Conservation (phyloP, 2,113 vertebrate species). For the Pithys albifrons region DNA sequence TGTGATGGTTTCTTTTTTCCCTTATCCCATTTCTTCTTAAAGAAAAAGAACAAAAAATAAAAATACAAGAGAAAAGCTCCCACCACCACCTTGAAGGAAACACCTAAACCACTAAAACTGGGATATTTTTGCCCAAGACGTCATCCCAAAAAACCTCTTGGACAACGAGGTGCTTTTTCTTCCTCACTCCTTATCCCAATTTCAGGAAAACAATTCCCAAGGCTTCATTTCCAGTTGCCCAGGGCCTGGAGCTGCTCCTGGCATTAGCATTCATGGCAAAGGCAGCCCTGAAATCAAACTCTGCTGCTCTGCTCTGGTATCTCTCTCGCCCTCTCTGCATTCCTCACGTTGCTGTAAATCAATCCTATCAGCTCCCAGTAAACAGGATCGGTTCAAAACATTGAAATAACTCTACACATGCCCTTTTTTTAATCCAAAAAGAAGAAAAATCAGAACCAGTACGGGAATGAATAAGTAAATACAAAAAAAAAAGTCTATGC, state of each 20-base stretch:
- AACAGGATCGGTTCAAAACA: background rate
- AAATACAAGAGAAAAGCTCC: background rate
- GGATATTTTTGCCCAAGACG: background rate
- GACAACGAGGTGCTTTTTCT: accelerated
- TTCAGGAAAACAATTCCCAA: background rate
- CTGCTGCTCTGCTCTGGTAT: background rate
- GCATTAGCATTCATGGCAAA: background rate
- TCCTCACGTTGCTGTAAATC: background rate
- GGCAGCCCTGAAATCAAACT: conserved; percentile 3
- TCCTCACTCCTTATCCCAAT: background rate
- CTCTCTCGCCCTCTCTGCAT: background rate
- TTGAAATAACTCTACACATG: background rate
- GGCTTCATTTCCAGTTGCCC: background rate
- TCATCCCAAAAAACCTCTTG: background rate
- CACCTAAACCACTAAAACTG: background rate
- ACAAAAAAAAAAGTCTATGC: background rate
- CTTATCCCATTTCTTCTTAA: background rate
- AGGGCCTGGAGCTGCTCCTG: background rate
- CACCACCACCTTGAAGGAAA: background rate
- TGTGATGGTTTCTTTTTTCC: background rate
- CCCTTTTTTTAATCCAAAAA: background rate
- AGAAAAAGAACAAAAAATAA: background rate
- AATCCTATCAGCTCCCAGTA: background rate
- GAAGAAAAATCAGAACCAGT: background rate
- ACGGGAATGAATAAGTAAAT: background rate